These are phyloP conservation scores for Mohoua ochrocephala DNA, from an alignment of 2,113 vertebrate species.

Conservation along the genomic window DNA sequence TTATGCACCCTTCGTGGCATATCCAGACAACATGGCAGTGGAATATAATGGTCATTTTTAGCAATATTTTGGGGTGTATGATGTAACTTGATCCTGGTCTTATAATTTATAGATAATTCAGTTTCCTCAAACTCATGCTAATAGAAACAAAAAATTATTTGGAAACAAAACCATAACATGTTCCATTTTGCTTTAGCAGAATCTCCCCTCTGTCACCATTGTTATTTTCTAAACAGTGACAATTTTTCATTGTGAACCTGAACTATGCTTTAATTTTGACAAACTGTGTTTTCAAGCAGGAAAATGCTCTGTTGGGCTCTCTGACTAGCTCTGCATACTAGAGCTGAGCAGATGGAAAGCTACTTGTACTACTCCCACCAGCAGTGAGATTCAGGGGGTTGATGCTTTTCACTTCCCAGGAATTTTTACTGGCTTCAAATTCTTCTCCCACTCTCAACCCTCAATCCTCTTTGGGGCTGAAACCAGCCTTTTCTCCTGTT, in stretches of 20 bases:
- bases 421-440: neutral
- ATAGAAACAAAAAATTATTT: neutral
- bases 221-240: neutral
- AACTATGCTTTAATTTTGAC: neutral
- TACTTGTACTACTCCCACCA: slow-evolving; percentile 5
- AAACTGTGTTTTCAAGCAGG: neutral
- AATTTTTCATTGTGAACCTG: neutral
- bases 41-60: neutral
- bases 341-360: slow-evolving; percentile 33
- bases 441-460: neutral
- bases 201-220: neutral
- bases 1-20: neutral
- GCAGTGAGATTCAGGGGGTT: neutral
- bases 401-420: slow-evolving; percentile 3
- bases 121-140: neutral
- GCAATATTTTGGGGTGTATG: neutral
- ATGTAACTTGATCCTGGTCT: neutral
- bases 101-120: neutral
- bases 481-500: neutral
- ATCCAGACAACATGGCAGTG: neutral
- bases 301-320: neutral
- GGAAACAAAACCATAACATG: neutral
- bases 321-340: neutral
- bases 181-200: neutral
- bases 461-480: neutral